Evolutionary conservation across 2,797 vertebrate genomes (phyloP).

Genomic region (Acanthurus lineatus): DNA sequence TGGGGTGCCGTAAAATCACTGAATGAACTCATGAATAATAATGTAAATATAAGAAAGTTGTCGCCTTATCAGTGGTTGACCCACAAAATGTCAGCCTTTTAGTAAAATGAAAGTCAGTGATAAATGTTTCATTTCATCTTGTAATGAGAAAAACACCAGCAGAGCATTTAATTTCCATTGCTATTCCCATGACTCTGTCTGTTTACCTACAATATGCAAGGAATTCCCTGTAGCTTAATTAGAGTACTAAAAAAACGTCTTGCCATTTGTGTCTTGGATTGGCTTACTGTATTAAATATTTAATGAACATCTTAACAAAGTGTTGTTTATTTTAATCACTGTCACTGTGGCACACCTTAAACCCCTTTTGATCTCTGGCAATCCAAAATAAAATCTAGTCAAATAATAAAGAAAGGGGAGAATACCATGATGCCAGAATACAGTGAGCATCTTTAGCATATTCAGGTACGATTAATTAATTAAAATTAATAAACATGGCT

Average conservation of each 20-base stretch:
- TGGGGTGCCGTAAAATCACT: slow-evolving; percentile 8
- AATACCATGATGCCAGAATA: slow-evolving; percentile 15
- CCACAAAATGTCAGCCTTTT: slow-evolving; percentile 82
- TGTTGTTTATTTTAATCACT: slow-evolving; percentile 85
- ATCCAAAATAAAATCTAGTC: slow-evolving; percentile 65
- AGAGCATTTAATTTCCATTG: slow-evolving; percentile 85
- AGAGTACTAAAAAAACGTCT: slow-evolving; percentile 80
- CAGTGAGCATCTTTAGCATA: slow-evolving; percentile 46
- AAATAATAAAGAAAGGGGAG: slow-evolving; percentile 48
- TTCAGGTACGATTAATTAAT: slow-evolving; percentile 12
- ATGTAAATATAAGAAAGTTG: slow-evolving; percentile 71
- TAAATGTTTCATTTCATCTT: slow-evolving; percentile 87
- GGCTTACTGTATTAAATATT: slow-evolving; percentile 85
- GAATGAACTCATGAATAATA: slow-evolving; percentile 60
- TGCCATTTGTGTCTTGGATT: slow-evolving; percentile 81
- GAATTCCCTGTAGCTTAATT: slow-evolving; percentile 90
- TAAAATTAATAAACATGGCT: slow-evolving; percentile 29
- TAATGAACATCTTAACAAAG: slow-evolving; percentile 84
- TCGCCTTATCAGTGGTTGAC: slow-evolving; percentile 77
- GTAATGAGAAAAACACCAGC: slow-evolving; percentile 85
- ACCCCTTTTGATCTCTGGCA: slow-evolving; percentile 65
- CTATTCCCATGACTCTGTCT: slow-evolving; percentile 84
- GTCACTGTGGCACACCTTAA: slow-evolving; percentile 71
- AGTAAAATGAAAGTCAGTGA: slow-evolving; percentile 82
- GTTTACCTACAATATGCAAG: slow-evolving; percentile 88